Evolutionary conservation across 37 sponge, comb jelly and placozoan genomes (phyloP), one percentile per base, ranked within the genome.

Genomic region (Theonella swinhoei): DNA sequence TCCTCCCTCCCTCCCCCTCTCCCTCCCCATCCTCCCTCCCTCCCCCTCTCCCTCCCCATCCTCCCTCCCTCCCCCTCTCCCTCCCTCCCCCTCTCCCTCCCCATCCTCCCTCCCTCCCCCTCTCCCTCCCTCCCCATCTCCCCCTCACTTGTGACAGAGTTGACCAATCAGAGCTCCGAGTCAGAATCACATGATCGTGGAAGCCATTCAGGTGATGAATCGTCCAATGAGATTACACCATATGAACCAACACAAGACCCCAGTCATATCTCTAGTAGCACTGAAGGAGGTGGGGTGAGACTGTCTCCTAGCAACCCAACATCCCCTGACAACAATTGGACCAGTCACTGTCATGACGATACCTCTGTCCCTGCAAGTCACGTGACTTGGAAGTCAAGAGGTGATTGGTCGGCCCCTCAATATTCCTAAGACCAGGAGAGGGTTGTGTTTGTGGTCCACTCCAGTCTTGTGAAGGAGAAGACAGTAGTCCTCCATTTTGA

Each of bases 371-470:
- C 0, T 4, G 33, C 38, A n/a, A 3, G 29, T 17, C 17, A 69
- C 2, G 36, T 71, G 65, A 1, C 42, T 4, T 72, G 74, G 70
- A 24, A 39, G 22, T 73, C 85, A 17, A 70, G 25, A 7, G 70
- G 65, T n/a, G 41, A 64, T 20, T 83, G 88, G 87, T 14, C 26
- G 58, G 86, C 91, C 82, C 94, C 94, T 36, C 79, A 83, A 0
- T 93, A 67, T 75, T 72, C 76, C 70, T 93, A 90, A 65, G 76
- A 78, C 37, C 68, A 89, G 30, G 41, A 32, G 4, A 26, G 43
- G 68, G 75, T 93, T 22, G 35, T 40, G 33, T 89, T 93, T 72
- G 87, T 89, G 22, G 68, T 93, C 22, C 82, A 93, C 47, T 82
- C 91, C 1, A 11, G 58, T 0, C 61, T 7, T 30, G 88, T 86